A percentile compares a stretch with the other conserved stretches of the same genome.
Conservation (phyloP, 2,113 vertebrate species). For the Piprites chloris region DNA sequence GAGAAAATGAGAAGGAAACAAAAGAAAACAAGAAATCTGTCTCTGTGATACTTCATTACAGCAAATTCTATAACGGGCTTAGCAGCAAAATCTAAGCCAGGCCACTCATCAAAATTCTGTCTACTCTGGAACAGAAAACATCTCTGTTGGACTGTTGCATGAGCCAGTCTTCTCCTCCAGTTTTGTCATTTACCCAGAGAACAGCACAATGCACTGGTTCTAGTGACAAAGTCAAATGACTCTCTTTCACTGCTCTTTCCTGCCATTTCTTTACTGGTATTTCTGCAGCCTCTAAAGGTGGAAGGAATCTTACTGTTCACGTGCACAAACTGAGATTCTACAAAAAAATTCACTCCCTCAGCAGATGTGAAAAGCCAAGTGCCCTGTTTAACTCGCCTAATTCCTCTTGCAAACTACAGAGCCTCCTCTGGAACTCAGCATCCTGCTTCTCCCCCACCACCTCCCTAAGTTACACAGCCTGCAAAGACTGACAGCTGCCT, state of each 20-base stretch:
- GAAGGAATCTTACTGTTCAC: background rate
- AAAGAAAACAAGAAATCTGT: background rate
- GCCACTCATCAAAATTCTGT: background rate
- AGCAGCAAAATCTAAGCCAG: background rate
- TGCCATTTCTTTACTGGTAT: background rate
- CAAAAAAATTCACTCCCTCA: background rate
- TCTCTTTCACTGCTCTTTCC: background rate
- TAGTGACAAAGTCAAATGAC: background rate
- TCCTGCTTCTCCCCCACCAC: background rate
- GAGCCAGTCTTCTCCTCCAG: background rate
- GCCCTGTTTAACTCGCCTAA: background rate
- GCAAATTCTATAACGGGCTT: background rate
- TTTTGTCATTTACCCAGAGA: background rate
- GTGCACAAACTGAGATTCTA: background rate
- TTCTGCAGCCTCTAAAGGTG: background rate
- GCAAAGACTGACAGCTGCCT: background rate
- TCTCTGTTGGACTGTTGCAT: background rate
- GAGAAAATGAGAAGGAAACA: background rate
- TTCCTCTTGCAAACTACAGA: background rate
- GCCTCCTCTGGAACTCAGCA: too few species aligned
- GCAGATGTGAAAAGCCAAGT: background rate
- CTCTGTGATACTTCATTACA: background rate
- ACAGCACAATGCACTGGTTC: background rate
- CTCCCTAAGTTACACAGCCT: too few species aligned
- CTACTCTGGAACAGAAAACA: background rate